Base-by-base conservation (phyloP, 2,797 vertebrate species). In the Aulostomus chinensis region DNA sequence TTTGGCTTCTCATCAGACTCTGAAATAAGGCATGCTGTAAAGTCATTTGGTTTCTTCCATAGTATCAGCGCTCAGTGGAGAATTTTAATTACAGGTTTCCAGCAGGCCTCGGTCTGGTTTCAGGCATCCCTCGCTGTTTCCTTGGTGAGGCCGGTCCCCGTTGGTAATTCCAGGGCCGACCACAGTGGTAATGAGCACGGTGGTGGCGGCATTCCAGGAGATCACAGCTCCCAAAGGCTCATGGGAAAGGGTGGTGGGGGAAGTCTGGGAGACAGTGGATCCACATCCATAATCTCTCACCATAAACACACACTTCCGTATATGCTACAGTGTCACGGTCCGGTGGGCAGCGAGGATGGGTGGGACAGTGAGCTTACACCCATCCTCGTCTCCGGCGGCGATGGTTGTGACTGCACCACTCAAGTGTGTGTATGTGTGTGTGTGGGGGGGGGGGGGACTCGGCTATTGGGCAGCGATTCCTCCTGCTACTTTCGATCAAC, bases 1-100 rank as follows among this genome's bases (percentile, higher is more conserved):
- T 75, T 78, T 87, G 81, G 83, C 86, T 86, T 60, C 33, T 67
- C 58, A 62, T 68, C 85, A 88, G 81, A 59, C 75, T 77, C 68
- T 84, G 74, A 83, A 87, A 78, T 71, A 81, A 86, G 72, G 81
- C 83, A 89, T 85, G 72, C 80, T 89, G 83, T 85, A 89, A 91
- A 90, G 81, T 89, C 77, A 39, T 90, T 90, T 86, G 80, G 81
- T 86, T 86, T 87, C 86, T 90, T 88, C 83, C 85, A 85, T 82
- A 88, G 87, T 86, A 90, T 90, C 90, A 91, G 89, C 84, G 84
- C 79, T 89, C 84, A 85, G 72, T 67, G 62, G 76, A 87, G 86
- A 87, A 89, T 87, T 84, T 89, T 91, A 92, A 92, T 92, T 88
- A 90, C 84, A 89, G 89, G 86, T 75, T 90, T 88, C 6, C 26